These are phyloP conservation scores for Platygyra sinensis DNA, from an alignment of 64 coral and sea anemone species.

Conservation along the genomic window DNA sequence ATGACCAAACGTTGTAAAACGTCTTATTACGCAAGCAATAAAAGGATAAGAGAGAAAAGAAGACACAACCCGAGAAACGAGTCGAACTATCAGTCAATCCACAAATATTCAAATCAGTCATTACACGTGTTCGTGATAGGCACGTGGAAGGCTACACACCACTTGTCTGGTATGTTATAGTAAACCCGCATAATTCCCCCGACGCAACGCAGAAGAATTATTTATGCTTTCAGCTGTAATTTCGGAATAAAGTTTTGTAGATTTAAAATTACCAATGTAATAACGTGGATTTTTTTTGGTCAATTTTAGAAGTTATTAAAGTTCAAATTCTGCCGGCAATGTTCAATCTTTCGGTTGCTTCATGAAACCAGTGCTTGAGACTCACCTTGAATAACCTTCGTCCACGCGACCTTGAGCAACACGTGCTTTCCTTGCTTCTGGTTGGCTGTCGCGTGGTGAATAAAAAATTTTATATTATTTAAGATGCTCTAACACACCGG, in stretches of 20 bases:
- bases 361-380: neutral
- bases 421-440: neutral
- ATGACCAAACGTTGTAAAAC: too few relatives aligned
- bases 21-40: too few relatives aligned
- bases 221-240: neutral
- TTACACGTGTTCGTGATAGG: too few relatives aligned
- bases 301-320: neutral
- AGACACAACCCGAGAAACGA: too few relatives aligned
- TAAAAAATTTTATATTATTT: neutral
- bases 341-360: neutral
- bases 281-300: neutral
- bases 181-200: too few relatives aligned
- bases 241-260: neutral
- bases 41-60: too few relatives aligned
- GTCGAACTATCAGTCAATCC: too few relatives aligned
- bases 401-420: neutral
- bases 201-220: neutral
- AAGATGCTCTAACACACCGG: neutral
- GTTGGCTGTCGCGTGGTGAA: neutral
- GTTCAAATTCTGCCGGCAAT: neutral
- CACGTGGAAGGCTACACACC: too few relatives aligned
- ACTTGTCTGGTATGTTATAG: too few relatives aligned
- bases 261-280: neutral
- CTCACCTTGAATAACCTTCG: constrained; percentile 31
- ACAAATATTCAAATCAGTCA: too few relatives aligned